Evolutionary conservation across 2,797 vertebrate species (phyloP).

Genomic region (Sternarchorhynchus goeldii): DNA sequence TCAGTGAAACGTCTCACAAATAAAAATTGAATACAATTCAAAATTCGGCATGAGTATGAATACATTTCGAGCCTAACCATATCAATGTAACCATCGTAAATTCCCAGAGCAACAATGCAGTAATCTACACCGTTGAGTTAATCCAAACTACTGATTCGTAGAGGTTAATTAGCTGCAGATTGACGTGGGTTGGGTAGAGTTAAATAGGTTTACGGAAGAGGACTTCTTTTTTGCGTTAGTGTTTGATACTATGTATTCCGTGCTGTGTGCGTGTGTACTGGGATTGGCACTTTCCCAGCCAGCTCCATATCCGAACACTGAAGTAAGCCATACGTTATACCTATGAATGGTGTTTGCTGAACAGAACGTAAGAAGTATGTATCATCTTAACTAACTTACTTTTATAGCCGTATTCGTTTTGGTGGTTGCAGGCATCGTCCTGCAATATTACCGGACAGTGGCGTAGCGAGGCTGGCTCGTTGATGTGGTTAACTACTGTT

Average conservation of each 20-base stretch:
- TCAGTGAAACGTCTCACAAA: too few species aligned
- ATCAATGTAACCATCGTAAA: too few species aligned
- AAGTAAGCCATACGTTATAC: constrained; percentile 15
- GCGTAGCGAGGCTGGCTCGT: constrained; percentile 48
- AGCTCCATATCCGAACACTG: background rate
- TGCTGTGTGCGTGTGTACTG: background rate
- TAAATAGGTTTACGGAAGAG: background rate
- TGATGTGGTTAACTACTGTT: background rate
- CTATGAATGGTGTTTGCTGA: too few species aligned
- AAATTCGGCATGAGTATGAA: too few species aligned
- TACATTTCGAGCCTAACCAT: too few species aligned
- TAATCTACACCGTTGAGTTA: too few species aligned
- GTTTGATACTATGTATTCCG: constrained; percentile 9
- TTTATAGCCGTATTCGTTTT: background rate
- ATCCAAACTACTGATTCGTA: background rate
- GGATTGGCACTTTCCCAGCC: background rate
- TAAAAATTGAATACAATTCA: too few species aligned
- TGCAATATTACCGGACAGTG: constrained; percentile 52
- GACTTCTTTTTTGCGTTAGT: background rate
- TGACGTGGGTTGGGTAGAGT: background rate
- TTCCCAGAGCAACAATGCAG: too few species aligned
- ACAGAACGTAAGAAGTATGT: background rate
- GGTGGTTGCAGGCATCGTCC: background rate
- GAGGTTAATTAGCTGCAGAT: constrained; percentile 23
- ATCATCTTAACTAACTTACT: background rate